Base-by-base conservation (phyloP, 2,113 vertebrate species). In the Dicentrarchus labrax region DNA sequence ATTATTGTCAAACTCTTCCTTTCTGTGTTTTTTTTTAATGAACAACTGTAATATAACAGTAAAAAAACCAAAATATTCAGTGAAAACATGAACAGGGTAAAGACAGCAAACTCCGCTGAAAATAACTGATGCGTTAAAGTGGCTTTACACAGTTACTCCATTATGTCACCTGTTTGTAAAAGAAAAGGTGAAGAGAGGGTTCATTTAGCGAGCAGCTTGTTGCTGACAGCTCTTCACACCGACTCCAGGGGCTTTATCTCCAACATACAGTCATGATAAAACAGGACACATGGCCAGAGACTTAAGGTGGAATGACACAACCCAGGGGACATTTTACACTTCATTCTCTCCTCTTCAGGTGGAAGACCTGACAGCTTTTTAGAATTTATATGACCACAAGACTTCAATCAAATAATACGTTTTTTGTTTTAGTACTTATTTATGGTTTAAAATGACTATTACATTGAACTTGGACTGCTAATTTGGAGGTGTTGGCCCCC, bases 281-380 rank as follows among this genome's bases (percentile, higher is more conserved):
- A 74, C 22, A 56, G 24, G 21, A 70, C 71, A 72, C 53, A 64
- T 38, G n/a, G 57, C 57, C 13, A 43, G 36, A 73, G 6, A 17
- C 54, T 65, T 36, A 38, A 54, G 17, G 73, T 54, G 11, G 16
- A 72, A 50, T 45, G 68, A 73, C 66, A 84, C 47, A 68, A 68
- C 45, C 16, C 45, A 24, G 48, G 56, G 43, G 65, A 67, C 13
- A 21, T 45, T 22, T 85, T 43, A 48, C 64, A 54, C 78, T 47
- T 72, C 22, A 48, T 16, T 54, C n/a, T 43, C 19, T 6, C 6
- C 2, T 47, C 77, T 50, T 51, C 30, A 70, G 50, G 50, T 57
- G 16, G 50, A 70, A 39, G 17, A 62, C 38, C 7, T 6, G 8
- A 36, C 8, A 12, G 38, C 21, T 62, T 60, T 72, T 60, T 8